These are phyloP conservation scores for Latheticus oryzae DNA, from an alignment of 2,888 invertebrate species.

Conservation along the genomic window DNA sequence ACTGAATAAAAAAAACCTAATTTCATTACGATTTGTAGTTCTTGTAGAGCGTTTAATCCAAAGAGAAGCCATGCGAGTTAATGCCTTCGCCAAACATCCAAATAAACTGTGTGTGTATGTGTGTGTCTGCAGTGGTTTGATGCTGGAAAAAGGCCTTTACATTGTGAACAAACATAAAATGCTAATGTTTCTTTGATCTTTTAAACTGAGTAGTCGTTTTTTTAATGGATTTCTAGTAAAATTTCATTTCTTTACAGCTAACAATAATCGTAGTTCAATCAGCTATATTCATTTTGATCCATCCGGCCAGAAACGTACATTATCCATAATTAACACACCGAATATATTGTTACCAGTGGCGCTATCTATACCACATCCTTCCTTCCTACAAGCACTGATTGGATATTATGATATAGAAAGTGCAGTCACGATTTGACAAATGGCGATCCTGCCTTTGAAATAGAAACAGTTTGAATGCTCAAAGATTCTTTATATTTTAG, in stretches of 20 bases:
- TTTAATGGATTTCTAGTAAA: too few species aligned
- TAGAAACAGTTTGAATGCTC: too few species aligned
- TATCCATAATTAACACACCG: constrained; percentile 49
- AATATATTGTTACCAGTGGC: constrained; percentile 47
- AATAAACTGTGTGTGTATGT: constrained; percentile 23
- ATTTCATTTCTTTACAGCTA: too few species aligned
- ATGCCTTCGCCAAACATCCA: constrained; percentile 35
- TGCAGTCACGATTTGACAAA: constrained; percentile 34
- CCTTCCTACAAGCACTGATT: constrained; percentile 44
- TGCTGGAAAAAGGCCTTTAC: constrained; percentile 19
- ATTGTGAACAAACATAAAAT: constrained; percentile 17
- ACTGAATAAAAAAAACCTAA: too few species aligned
- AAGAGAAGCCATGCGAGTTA: constrained; percentile 38
- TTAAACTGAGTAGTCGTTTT: too few species aligned
- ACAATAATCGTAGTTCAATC: constrained; percentile 51
- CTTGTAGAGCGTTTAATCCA: constrained; percentile 31
- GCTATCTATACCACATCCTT: constrained; percentile 47
- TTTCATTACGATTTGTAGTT: too few species aligned
- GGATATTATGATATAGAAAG: constrained; percentile 42
- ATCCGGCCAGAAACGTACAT: constrained; percentile 48
- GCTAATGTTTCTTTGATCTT: constrained; percentile 41
- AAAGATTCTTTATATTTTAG: too few species aligned
- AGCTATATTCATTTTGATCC: constrained; percentile 50
- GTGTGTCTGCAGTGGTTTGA: constrained; percentile 27
- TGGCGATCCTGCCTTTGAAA: constrained; percentile 50